Conservation (phyloP, 2,113 vertebrate genomes). For the Hippocampus mohnikei region DNA sequence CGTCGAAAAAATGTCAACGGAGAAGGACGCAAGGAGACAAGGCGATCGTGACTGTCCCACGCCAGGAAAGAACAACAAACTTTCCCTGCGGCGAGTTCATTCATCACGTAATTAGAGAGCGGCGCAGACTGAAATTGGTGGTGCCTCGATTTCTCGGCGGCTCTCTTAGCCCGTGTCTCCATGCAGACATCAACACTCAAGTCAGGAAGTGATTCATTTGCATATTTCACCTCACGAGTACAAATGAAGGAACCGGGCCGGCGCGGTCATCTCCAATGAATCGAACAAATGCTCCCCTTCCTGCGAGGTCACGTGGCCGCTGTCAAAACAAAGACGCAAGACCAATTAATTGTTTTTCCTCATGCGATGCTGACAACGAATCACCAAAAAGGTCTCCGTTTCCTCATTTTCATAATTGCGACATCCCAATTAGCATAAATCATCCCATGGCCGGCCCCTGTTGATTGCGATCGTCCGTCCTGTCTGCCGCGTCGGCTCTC, state of each 20-base stretch:
- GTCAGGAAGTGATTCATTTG: too few species aligned
- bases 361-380: conserved; percentile 4
- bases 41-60: background rate
- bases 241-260: background rate
- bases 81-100: conserved; percentile 19
- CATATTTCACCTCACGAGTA: background rate
- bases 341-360: background rate
- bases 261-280: background rate
- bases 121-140: background rate
- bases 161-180: background rate
- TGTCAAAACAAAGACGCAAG: background rate
- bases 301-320: background rate
- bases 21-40: background rate
- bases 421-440: conserved; percentile 42
- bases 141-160: background rate
- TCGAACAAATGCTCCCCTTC: background rate
- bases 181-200: background rate
- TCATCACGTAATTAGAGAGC: background rate
- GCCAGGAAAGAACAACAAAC: conserved; percentile 28
- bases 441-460: conserved; percentile 17
- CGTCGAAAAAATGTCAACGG: background rate
- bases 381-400: conserved; percentile 24
- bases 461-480: conserved; percentile 29
- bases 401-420: conserved; percentile 37
- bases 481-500: conserved; percentile 32